Conservation (phyloP, 2,888 invertebrate species). For the Galeopsomyia nigrocyanea region DNA sequence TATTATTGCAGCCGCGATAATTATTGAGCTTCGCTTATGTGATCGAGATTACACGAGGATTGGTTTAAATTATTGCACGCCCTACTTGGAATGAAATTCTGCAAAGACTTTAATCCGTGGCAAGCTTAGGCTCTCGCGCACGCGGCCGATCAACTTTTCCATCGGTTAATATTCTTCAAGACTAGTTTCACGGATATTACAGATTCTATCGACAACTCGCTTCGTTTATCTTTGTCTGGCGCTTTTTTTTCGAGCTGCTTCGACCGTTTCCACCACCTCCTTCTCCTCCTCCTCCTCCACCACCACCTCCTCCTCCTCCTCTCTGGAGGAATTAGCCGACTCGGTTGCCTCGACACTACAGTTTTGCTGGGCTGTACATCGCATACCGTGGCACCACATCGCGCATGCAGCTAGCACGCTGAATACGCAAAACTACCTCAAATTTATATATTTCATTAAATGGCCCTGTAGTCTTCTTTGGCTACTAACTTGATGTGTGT, state of each 20-base stretch:
- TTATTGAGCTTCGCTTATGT: not conserved
- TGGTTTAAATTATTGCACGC: conserved; percentile 7
- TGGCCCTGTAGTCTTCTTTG: too few relatives aligned
- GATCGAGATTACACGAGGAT: not conserved
- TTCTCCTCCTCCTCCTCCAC: conserved; percentile 10
- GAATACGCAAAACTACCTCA: too few relatives aligned
- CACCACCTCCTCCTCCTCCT: not conserved
- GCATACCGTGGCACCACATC: too few relatives aligned
- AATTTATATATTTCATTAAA: too few relatives aligned
- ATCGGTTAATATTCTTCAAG: conserved; percentile 27
- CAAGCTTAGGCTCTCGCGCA: not conserved
- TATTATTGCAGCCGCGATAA: not conserved
- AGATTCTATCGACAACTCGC: not conserved
- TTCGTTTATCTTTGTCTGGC: conserved; percentile 1
- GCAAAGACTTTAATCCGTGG: conserved; percentile 46
- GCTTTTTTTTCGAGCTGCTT: not conserved
- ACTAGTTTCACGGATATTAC: not conserved
- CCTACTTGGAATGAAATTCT: conserved; percentile 37
- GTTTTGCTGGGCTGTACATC: too few relatives aligned
- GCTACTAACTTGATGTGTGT: too few relatives aligned
- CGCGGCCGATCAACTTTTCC: conserved; percentile 45
- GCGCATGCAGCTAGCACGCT: too few relatives aligned
- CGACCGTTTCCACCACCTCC: too few relatives aligned
- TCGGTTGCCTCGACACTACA: too few relatives aligned
- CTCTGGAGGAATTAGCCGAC: not conserved